phyloP scores from a whole-genome alignment of 30 jellyfish, hydroid and myxozoan genomes.

The Aurelia aurita complex sp. Pacific region DNA sequence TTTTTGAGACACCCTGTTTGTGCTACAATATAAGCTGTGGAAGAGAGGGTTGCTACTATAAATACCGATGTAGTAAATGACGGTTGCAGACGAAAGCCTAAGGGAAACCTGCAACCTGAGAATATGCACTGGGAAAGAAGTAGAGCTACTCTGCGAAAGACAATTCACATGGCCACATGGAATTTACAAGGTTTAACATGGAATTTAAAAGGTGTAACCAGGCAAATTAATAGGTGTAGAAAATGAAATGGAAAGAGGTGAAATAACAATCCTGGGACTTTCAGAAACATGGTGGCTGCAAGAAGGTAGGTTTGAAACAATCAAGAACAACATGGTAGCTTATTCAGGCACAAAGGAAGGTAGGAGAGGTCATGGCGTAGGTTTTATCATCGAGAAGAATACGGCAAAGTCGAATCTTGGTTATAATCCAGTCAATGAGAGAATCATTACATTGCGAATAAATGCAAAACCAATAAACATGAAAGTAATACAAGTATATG shows the following conservation, averaged over 20 bases:
- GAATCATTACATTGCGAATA: conserved; percentile 6
- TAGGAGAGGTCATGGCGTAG: conserved; percentile 13
- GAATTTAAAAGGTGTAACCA: neutral
- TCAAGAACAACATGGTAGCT: neutral
- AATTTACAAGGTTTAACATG: conserved; percentile 15
- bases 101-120: conserved; percentile 12
- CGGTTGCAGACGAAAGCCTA: no score
- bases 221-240: conserved; percentile 13
- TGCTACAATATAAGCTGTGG: no score
- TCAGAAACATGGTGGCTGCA: conserved; percentile 26
- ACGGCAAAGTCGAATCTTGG: neutral
- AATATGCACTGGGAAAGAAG: conserved; percentile 5
- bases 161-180: conserved; percentile 26
- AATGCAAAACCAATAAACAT: conserved; percentile 27
- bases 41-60: no score
- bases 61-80: no score
- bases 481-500: conserved; percentile 6
- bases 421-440: conserved; percentile 23
- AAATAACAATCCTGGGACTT: conserved; percentile 17
- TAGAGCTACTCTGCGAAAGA: neutral
- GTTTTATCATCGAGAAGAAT: conserved; percentile 25
- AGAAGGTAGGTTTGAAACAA: conserved; percentile 21
- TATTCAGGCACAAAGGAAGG: conserved; percentile 43
- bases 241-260: conserved; percentile 18
- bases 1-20: no score